Evolutionary conservation across 2,888 invertebrate genomes (phyloP), one percentile per base, ranked within the genome.

Genomic region (Paralinhomoeus sp.): DNA sequence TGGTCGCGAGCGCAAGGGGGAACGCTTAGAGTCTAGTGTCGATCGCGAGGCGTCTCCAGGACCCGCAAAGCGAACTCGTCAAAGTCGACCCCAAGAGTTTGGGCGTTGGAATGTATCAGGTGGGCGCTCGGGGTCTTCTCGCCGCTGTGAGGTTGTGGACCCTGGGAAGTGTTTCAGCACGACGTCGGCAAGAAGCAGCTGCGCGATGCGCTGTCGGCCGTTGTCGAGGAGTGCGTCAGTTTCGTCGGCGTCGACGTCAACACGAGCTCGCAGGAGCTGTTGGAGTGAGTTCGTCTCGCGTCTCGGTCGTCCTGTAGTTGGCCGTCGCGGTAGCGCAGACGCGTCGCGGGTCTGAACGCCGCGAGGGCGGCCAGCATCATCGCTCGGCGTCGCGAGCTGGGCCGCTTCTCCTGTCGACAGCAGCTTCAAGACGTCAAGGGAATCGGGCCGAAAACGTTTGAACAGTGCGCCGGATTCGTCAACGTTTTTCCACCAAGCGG

Each of bases 211-310:
- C 65, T 89, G 20, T 76, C 78, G 51, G 75, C 77, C 53, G 77
- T 81, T 0, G 78, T 89, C 0, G 77, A 78, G 39, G 84, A 85
- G 59, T 80, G 82, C 54, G 87, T 87, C 20, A 85, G 84, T 64
- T 80, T 81, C 64, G 83, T 85, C 0, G 89, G 89, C 1, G 83
- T 84, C 0, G 84, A 89, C 60, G 64, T 87, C 12, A 89, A 89
- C 59, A 80, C 79, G 0, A 78, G 82, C 1, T 81, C 83, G 20
- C 72, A 76, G 43, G 76, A 77, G 53, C 72, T 87, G 47, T 66
- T 89, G 3, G 76, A 75, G 80, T 78, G 63, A 7, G 39, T 27
- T 15, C 22, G 13, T 21, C 40, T 20, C 24, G 27, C n/a, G n/a
- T n/a, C n/a, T n/a, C n/a, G n/a, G n/a, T n/a, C n/a, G n/a, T n/a